Base-by-base conservation (phyloP, 2,797 vertebrate genomes). In the Sebastes minor region DNA sequence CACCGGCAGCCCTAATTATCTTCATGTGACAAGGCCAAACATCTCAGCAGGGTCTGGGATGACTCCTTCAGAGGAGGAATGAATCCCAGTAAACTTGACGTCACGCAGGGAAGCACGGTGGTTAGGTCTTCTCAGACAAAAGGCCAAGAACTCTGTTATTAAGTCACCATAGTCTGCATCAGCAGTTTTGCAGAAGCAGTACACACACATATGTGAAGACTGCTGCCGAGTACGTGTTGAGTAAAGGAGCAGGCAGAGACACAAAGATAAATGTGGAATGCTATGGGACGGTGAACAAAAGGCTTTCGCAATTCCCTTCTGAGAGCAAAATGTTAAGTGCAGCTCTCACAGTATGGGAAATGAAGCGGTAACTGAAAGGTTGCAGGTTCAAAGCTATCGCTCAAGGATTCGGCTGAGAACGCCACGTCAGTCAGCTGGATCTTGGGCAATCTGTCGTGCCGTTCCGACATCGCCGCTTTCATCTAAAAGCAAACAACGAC, bases 211-310 rank as follows among this genome's bases (percentile, higher is more conserved):
- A 49, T n/a, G 7, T 66, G n/a, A 72, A 80, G 80, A 70, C 76
- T 20, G 46, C 27, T 28, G 65, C 38, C 0, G 42, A 13, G 14
- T 49, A n/a, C 20, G 52, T 68, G 62, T 69, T 82, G 28, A 32
- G 55, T 62, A 64, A 69, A 18, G 46, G 71, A 23, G 27, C 67
- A 77, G 59, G 28, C 23, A 65, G 18, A 60, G 67, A 82, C 28
- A 53, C 32, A 30, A 74, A 85, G 82, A 88, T 78, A 73, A 81
- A 81, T 76, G 59, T 52, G 71, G 56, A 81, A 86, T 76, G 83
- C 78, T 74, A 57, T 62, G 66, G 46, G 53, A 62, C n/a, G 5
- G 27, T 52, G 72, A 86, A 87, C 55, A 81, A 81, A 88, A 81
- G 77, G 71, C 73, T 64, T 81, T 81, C 22, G 27, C 71, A 60